Evolutionary conservation across 2,797 vertebrate genomes (phyloP).

Genomic region (Poecilia picta): DNA sequence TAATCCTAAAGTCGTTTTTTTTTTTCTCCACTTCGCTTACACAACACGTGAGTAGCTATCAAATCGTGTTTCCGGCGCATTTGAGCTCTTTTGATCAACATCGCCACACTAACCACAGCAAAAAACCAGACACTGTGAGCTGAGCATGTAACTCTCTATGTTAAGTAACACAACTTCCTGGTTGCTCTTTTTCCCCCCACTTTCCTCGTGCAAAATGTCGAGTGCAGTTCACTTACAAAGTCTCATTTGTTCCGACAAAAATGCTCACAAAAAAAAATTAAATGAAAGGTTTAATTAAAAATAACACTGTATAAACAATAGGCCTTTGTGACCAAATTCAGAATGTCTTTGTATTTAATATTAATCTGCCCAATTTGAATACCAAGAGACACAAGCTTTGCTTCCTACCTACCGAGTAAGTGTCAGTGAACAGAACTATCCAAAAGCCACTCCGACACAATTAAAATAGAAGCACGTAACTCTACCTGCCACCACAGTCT

Average conservation of each 20-base stretch:
- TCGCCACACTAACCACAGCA: slow-evolving; percentile 52
- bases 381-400: neutral
- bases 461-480: neutral
- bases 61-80: slow-evolving; percentile 46
- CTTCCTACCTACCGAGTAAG: neutral
- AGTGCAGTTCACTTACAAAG: neutral
- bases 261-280: too few relatives aligned
- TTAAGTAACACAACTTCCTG: slow-evolving; percentile 38
- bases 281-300: neutral
- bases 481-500: slow-evolving; percentile 65
- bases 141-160: neutral
- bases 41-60: slow-evolving; percentile 26
- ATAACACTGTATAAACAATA: neutral
- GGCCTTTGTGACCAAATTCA: neutral
- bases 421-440: too few relatives aligned
- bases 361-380: neutral
- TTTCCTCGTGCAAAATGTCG: neutral
- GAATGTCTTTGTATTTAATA: neutral
- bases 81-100: slow-evolving; percentile 6
- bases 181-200: neutral
- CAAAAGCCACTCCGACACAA: neutral
- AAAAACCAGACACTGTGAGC: neutral
- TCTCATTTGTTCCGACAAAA: neutral
- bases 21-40: slow-evolving; percentile 26
- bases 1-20: neutral